These are phyloP conservation scores for Aphaenogaster floridana DNA, from an alignment of 1,140 invertebrate species.

Conservation along the genomic window DNA sequence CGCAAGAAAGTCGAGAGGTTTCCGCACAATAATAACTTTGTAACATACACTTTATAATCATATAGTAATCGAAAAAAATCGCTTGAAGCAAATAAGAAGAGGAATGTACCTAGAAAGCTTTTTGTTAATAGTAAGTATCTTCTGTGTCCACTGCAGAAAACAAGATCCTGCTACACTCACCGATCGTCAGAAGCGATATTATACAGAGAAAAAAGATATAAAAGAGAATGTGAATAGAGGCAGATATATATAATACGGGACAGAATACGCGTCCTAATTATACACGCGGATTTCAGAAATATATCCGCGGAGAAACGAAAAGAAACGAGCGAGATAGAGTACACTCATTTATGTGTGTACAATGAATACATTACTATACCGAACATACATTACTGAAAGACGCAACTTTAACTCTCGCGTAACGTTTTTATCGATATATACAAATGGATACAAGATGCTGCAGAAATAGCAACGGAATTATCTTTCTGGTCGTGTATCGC, in stretches of 20 bases:
- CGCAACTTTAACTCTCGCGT: not conserved
- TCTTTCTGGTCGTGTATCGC: not conserved
- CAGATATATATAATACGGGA: slow-evolving; percentile 67
- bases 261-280: slow-evolving; percentile 23
- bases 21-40: slow-evolving; percentile 42
- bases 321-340: not conserved
- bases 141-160: slow-evolving; percentile 85
- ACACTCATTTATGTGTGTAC: not conserved
- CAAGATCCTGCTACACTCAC: slow-evolving; percentile 85
- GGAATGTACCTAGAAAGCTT: slow-evolving; percentile 84
- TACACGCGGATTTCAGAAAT: slow-evolving; percentile 24
- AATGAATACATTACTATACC: slow-evolving; percentile 12
- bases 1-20: slow-evolving; percentile 1
- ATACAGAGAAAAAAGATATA: slow-evolving; percentile 81
- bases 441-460: not conserved
- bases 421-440: slow-evolving; percentile 8
- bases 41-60: slow-evolving; percentile 52
- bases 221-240: slow-evolving; percentile 78
- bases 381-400: not conserved
- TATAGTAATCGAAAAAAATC: slow-evolving; percentile 20
- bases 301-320: slow-evolving; percentile 20
- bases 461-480: not conserved
- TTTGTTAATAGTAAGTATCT: slow-evolving; percentile 85
- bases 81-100: slow-evolving; percentile 63
- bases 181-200: slow-evolving; percentile 83